Percentiles rank a stretch among this genome's conserved stretches.
phyloP scores from a whole-genome alignment of 1,140 invertebrate genomes.

The Ceratosolen solmsi region DNA sequence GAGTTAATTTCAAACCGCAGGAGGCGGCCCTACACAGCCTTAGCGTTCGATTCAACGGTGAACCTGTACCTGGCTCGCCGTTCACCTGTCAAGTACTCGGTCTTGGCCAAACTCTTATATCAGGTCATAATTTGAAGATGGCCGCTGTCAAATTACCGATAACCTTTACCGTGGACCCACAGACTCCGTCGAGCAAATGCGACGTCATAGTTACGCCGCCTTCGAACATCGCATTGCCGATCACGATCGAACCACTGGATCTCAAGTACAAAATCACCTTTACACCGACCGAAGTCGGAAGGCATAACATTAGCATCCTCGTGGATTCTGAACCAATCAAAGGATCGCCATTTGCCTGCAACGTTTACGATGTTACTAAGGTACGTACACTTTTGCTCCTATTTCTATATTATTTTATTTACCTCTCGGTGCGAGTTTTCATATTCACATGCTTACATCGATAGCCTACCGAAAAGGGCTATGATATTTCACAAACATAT shows the following conservation, averaged over 20 bases:
- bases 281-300: conserved; percentile 87
- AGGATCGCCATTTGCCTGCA: conserved; percentile 93
- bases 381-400: conserved; percentile 70
- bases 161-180: conserved; percentile 77
- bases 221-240: conserved; percentile 83
- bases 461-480: too few relatives aligned
- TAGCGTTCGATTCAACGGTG: conserved; percentile 96
- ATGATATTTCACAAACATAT: too few relatives aligned
- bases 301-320: conserved; percentile 87
- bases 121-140: conserved; percentile 78
- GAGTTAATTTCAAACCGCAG: conserved; percentile 97
- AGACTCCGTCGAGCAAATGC: conserved; percentile 72
- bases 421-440: too few relatives aligned
- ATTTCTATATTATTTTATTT: neutral
- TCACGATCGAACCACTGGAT: conserved; percentile 77
- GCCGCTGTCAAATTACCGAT: conserved; percentile 77
- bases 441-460: too few relatives aligned
- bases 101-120: conserved; percentile 76
- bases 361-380: conserved; percentile 92
- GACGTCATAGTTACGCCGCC: conserved; percentile 85
- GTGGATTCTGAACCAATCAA: conserved; percentile 88
- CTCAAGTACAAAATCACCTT: conserved; percentile 84
- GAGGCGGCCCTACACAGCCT: conserved; percentile 90
- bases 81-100: conserved; percentile 87
- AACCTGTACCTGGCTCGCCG: conserved; percentile 93